These are phyloP conservation scores for Turnix velox DNA, from an alignment of 2,113 vertebrate genomes.

Conservation along the genomic window DNA sequence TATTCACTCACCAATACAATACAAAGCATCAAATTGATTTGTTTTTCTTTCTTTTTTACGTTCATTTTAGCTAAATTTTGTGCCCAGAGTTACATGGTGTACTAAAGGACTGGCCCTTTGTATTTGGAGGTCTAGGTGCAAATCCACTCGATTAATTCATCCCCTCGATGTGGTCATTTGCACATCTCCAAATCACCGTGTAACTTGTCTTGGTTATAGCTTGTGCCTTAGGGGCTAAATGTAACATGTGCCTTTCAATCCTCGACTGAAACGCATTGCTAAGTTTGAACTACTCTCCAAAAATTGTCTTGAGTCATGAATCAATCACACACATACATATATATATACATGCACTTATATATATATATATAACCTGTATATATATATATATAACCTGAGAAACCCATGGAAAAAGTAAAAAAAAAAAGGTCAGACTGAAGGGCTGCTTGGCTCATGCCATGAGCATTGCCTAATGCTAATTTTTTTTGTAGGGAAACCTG, in stretches of 20 bases:
- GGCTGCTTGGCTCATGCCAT: not conserved
- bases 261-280: not conserved
- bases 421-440: not conserved
- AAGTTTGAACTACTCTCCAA: not conserved
- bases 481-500: not conserved
- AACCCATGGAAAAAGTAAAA: not conserved
- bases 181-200: conserved; percentile 33
- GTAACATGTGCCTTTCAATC: not conserved
- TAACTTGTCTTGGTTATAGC: not conserved
- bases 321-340: not conserved
- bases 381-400: not conserved
- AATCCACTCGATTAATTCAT: conserved; percentile 25
- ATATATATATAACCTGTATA: not conserved
- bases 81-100: conserved; percentile 47
- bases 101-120: conserved; percentile 19
- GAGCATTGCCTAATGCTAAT: not conserved
- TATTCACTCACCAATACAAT: not conserved
- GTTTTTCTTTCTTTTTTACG: conserved; percentile 23
- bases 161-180: conserved; percentile 24
- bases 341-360: not conserved
- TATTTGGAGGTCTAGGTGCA: conserved; percentile 38
- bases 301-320: conserved; percentile 4
- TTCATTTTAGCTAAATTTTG: conserved; percentile 17
- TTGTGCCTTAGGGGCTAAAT: not conserved
- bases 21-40: not conserved